These are phyloP conservation scores for Mimas tiliae DNA, from an alignment of 2,888 invertebrate species.

Conservation along the genomic window DNA sequence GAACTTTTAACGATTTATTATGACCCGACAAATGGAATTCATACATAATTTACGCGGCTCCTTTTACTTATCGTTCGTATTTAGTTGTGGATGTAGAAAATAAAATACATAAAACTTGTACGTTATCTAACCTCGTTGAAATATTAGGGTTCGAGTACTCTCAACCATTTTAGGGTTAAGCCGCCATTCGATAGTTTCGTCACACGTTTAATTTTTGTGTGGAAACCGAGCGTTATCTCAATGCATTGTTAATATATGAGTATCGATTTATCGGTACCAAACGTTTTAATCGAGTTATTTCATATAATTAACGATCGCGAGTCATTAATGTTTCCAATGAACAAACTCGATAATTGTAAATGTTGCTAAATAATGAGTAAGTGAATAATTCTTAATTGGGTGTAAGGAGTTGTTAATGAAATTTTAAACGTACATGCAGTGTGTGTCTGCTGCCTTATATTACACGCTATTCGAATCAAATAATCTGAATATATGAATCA, in stretches of 20 bases:
- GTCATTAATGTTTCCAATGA: conserved; percentile 67
- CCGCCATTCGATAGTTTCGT: conserved; percentile 43
- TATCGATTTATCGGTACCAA: conserved; percentile 47
- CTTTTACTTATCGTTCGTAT: conserved; percentile 20
- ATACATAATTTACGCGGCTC: conserved; percentile 23
- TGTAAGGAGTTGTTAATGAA: conserved; percentile 26
- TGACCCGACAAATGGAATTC: conserved; percentile 22
- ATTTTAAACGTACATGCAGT: not conserved
- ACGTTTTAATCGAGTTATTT: conserved; percentile 51
- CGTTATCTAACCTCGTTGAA: conserved; percentile 39
- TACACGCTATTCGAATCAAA: not conserved
- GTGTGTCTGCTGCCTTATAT: conserved; percentile 5
- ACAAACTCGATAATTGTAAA: conserved; percentile 55
- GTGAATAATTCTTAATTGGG: conserved; percentile 46
- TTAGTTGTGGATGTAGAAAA: conserved; percentile 21
- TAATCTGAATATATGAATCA: not conserved
- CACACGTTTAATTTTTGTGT: conserved; percentile 35
- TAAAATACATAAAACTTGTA: conserved; percentile 21
- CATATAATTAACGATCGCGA: conserved; percentile 61
- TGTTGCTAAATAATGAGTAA: conserved; percentile 43
- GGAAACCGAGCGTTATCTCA: conserved; percentile 44
- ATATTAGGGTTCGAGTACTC: conserved; percentile 55
- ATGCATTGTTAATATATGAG: conserved; percentile 48
- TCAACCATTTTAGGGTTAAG: conserved; percentile 57
- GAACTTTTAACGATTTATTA: conserved; percentile 1